Conservation (phyloP, 64 coral and sea anemone species). For the Montipora sp. region DNA sequence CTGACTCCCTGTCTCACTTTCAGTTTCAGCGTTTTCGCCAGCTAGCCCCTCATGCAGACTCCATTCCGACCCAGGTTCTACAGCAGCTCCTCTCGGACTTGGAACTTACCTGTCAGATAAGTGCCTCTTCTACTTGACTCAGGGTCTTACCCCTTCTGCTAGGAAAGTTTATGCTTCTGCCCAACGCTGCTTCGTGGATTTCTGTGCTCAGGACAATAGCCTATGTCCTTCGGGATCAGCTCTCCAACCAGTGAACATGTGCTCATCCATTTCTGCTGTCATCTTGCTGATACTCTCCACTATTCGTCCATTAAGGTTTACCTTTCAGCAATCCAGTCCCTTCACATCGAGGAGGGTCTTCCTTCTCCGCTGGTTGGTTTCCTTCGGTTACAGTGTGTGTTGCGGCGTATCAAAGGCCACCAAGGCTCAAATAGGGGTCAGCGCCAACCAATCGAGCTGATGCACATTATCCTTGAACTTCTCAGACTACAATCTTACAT, state of each 20-base stretch:
- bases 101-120: background rate
- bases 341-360: background rate
- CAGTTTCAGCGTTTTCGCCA: background rate
- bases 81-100: background rate
- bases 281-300: too few species aligned
- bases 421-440: too few species aligned
- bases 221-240: background rate
- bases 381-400: background rate
- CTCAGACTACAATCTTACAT: background rate
- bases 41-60: background rate
- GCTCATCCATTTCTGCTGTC: too few species aligned
- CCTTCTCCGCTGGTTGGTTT: background rate
- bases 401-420: background rate
- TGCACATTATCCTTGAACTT: conserved; percentile 2
- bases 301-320: too few species aligned
- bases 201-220: too few species aligned
- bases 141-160: background rate
- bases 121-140: conserved; percentile 7
- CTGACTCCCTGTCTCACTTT: background rate
- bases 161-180: background rate
- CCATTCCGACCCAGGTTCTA: background rate
- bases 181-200: background rate
- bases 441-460: conserved; percentile 14
- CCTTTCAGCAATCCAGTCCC: background rate
- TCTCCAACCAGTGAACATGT: too few species aligned